Percentiles rank a stretch among this genome's conserved stretches.
These are phyloP conservation scores for Pristionchus maxplancki DNA, from an alignment of 2,888 invertebrate genomes.

Conservation along the genomic window DNA sequence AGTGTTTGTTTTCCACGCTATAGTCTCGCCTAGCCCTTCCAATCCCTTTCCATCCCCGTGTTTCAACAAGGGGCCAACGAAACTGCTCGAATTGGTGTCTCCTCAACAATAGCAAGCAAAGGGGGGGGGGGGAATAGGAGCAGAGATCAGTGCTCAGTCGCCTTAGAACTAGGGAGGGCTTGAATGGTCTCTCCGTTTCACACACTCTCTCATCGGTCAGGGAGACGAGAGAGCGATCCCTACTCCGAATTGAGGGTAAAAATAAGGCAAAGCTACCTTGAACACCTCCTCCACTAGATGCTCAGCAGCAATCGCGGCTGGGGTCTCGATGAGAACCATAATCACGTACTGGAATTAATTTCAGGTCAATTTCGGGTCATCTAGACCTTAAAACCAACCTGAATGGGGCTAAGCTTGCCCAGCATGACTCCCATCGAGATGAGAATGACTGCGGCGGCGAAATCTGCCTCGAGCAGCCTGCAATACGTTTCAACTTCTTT, in stretches of 20 bases:
- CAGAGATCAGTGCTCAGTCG: too few species aligned
- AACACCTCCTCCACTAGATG: conserved; percentile 60
- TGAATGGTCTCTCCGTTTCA: too few species aligned
- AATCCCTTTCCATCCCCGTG: too few species aligned
- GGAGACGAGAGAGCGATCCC: too few species aligned
- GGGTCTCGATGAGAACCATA: conserved; percentile 79
- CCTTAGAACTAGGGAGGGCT: too few species aligned
- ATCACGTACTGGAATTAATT: conserved; percentile 78
- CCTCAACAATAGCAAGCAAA: background rate
- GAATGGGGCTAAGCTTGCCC: conserved; percentile 79
- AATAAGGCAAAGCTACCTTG: background rate
- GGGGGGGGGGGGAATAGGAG: too few species aligned
- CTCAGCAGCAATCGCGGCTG: conserved; percentile 78
- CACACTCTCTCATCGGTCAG: too few species aligned
- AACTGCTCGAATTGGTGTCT: background rate
- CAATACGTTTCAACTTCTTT: background rate
- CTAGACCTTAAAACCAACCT: background rate
- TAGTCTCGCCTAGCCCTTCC: too few species aligned
- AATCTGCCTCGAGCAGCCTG: conserved; percentile 79
- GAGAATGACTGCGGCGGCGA: conserved; percentile 80
- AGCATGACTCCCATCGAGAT: conserved; percentile 80
- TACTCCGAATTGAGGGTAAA: too few species aligned
- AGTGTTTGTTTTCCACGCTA: too few species aligned
- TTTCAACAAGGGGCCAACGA: too few species aligned
- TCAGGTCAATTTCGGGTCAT: background rate